Base-by-base conservation (phyloP, 2,797 vertebrate genomes). In the Liasis olivaceus region DNA sequence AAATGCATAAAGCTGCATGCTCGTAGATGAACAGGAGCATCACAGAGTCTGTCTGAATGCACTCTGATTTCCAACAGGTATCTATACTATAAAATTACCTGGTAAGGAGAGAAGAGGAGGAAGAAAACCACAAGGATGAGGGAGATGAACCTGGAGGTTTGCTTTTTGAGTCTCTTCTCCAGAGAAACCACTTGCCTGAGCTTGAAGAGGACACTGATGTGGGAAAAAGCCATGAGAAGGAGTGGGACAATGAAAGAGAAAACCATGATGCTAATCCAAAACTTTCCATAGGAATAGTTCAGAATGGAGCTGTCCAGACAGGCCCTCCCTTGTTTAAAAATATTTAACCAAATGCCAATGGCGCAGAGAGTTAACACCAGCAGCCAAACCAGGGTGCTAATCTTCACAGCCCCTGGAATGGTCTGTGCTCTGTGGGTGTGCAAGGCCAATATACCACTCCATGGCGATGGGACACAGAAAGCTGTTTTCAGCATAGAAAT, bases 151-250 rank as follows among this genome's bases (percentile, higher is more conserved):
- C 36, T 14, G 2, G 54, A 88, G 85, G 93, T 54, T 62, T 88
- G 92, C 14, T 1, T 90, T 31, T 90, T 91, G 3, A 28, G 2
- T 54, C 62, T 85, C 60, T 51, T 54, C 58, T 93, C 89, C 24
- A 90, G 58, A 9, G 51, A 28, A 12, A 4, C 5, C 1, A 47
- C 51, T 7, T 89, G 5, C 22, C 77, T 54, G 24, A 91, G 47
- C 60, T 95, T 92, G 24, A n/a, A 26, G 12, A 94, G 42, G 31
- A 87, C 87, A 3, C 51, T 58, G 14, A 42, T 24, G 15, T 88
- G 91, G 93, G 60, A 93, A 92, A 94, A 91, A 0, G n/a, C 89
- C 69, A 89, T 54, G 64, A 93, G 56, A 20, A 42, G 4, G 62
- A 85, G 62, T n/a, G 94, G 36, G 36, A 84, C 42, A 26, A 93